A percentile compares a stretch with the other conserved stretches of the same genome.
These are phyloP conservation scores for Nothura maculosa DNA, from an alignment of 2,797 vertebrate species.

Conservation along the genomic window DNA sequence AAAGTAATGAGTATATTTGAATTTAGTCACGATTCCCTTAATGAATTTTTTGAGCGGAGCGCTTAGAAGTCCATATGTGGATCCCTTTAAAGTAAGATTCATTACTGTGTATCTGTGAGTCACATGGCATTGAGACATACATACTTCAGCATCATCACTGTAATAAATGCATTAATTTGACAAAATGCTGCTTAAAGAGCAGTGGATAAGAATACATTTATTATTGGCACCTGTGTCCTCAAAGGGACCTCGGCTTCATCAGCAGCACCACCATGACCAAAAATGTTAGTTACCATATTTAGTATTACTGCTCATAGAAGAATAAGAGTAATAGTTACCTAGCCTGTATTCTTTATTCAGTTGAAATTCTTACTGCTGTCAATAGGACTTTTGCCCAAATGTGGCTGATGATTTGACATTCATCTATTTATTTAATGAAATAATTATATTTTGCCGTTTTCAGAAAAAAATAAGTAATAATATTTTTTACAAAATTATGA, in stretches of 20 bases:
- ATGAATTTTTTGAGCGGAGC: background rate
- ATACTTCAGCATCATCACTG: background rate
- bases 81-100: background rate
- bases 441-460: background rate
- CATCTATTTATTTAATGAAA: background rate
- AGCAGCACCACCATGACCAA: background rate
- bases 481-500: background rate
- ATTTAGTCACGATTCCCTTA: background rate
- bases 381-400: background rate
- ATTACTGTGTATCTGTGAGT: background rate
- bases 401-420: background rate
- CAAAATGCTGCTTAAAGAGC: background rate
- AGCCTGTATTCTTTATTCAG: background rate
- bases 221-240: background rate
- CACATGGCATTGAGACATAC: background rate
- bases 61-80: background rate
- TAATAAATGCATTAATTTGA: background rate
- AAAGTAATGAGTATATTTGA: background rate
- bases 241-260: background rate
- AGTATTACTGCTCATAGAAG: background rate
- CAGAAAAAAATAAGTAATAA: background rate
- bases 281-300: background rate
- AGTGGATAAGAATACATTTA: background rate
- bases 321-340: background rate
- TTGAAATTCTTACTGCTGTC: constrained; percentile 1